Percentiles rank a stretch among this genome's conserved stretches.
Evolutionary conservation across 2,888 invertebrate genomes (phyloP).

Genomic region (Acleris literana): DNA sequence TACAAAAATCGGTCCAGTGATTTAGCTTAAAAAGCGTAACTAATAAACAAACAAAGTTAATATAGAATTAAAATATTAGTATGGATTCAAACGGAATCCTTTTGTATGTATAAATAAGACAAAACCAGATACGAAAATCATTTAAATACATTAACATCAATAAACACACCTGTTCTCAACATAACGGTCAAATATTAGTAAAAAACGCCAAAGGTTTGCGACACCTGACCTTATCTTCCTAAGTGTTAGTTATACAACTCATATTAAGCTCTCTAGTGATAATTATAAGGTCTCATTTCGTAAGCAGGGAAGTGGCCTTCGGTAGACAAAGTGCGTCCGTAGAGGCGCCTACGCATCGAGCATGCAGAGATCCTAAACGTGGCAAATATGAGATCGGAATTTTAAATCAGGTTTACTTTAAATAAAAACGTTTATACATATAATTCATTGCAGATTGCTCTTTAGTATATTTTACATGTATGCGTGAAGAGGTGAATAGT

Average conservation of each 20-base stretch:
- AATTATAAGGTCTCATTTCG: not conserved
- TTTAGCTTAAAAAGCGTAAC: no score
- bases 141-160: not conserved
- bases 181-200: not conserved
- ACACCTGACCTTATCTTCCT: not conserved
- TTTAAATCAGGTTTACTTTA: not conserved
- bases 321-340: not conserved
- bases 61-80: no score
- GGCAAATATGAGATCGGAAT: conserved; percentile 3
- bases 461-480: no score
- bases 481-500: no score
- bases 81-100: no score
- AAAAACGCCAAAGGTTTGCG: not conserved
- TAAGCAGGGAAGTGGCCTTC: not conserved
- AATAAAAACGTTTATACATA: no score
- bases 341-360: not conserved
- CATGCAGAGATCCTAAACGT: not conserved
- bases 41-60: no score
- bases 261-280: not conserved
- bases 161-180: not conserved
- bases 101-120: no score
- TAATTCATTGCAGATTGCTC: no score
- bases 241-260: no score
- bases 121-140: no score
- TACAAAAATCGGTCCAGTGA: no score